Evolutionary conservation across 2,113 vertebrate species (phyloP).

Genomic region (Furnarius figulus): DNA sequence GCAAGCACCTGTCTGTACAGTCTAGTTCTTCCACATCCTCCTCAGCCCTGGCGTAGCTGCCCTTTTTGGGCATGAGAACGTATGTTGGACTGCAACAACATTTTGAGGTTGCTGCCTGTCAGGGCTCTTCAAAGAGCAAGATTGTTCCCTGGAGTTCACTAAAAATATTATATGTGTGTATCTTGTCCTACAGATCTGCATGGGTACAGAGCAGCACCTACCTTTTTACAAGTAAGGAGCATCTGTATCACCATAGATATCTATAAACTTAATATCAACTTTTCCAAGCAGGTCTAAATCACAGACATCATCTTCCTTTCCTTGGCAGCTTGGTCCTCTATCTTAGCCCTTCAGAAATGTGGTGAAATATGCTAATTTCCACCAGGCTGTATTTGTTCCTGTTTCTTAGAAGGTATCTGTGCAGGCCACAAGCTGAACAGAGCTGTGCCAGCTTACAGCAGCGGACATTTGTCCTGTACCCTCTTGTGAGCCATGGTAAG

Average conservation of each 20-base stretch:
- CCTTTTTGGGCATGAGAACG: background rate
- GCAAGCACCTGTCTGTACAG: background rate
- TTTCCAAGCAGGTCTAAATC: background rate
- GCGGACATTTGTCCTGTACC: background rate
- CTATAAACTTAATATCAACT: background rate
- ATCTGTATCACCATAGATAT: background rate
- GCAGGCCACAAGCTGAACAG: background rate
- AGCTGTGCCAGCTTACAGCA: background rate
- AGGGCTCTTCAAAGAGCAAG: background rate
- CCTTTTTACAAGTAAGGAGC: background rate
- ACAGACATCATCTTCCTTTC: background rate
- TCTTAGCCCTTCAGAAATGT: background rate
- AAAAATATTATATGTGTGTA: background rate
- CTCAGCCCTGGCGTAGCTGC: background rate
- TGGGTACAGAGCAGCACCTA: background rate
- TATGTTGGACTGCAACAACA: background rate
- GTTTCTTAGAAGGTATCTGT: background rate
- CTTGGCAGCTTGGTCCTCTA: background rate
- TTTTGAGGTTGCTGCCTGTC: background rate
- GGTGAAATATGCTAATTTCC: background rate
- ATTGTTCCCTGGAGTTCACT: background rate
- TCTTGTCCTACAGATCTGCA: background rate
- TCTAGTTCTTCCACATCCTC: background rate
- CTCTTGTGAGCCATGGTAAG: background rate
- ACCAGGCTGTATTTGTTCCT: background rate